Percentiles rank a stretch among this genome's conserved stretches.
Evolutionary conservation across 2,113 vertebrate species (phyloP).

Genomic region (Siphamia tubifer): DNA sequence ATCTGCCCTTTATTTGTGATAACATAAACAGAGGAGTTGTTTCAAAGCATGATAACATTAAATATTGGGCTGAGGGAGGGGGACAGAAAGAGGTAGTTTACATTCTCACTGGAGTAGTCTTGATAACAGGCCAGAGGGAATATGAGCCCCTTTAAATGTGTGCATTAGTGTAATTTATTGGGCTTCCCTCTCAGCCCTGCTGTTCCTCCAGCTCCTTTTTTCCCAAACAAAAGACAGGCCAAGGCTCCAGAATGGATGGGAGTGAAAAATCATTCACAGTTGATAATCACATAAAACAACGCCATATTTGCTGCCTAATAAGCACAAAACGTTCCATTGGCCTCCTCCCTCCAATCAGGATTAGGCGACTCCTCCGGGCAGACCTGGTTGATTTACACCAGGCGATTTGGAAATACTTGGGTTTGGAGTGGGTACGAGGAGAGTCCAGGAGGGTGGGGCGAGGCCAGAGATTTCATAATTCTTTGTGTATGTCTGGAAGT

Average conservation of each 20-base stretch:
- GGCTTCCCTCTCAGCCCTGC: slow-evolving; percentile 75
- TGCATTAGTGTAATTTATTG: slow-evolving; percentile 87
- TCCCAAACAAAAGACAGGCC: slow-evolving; percentile 80
- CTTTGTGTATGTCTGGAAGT: slow-evolving; percentile 94
- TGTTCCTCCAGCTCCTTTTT: slow-evolving; percentile 66
- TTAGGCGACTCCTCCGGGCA: slow-evolving; percentile 87
- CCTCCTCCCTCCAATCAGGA: slow-evolving; percentile 90
- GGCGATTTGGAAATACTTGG: slow-evolving; percentile 88
- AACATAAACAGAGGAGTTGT: slow-evolving; percentile 81
- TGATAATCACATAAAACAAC: slow-evolving; percentile 92
- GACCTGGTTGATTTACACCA: slow-evolving; percentile 89
- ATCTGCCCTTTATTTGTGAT: slow-evolving; percentile 77
- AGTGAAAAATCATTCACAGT: slow-evolving; percentile 82
- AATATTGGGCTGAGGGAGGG: slow-evolving; percentile 77
- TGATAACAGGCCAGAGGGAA: slow-evolving; percentile 86
- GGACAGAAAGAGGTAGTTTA: slow-evolving; percentile 80
- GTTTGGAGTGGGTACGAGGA: slow-evolving; percentile 71
- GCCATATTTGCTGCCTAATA: slow-evolving; percentile 95
- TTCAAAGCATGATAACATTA: slow-evolving; percentile 84
- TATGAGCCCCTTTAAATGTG: slow-evolving; percentile 84
- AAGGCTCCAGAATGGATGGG: slow-evolving; percentile 71
- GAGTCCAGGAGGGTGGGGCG: slow-evolving; percentile 65
- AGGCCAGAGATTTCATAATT: slow-evolving; percentile 92
- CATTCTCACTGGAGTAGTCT: slow-evolving; percentile 83
- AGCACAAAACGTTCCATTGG: slow-evolving; percentile 91